A percentile compares a stretch with the other conserved stretches of the same genome.
Conservation (phyloP, 2,797 vertebrate species). For the Darevskia mixta region DNA sequence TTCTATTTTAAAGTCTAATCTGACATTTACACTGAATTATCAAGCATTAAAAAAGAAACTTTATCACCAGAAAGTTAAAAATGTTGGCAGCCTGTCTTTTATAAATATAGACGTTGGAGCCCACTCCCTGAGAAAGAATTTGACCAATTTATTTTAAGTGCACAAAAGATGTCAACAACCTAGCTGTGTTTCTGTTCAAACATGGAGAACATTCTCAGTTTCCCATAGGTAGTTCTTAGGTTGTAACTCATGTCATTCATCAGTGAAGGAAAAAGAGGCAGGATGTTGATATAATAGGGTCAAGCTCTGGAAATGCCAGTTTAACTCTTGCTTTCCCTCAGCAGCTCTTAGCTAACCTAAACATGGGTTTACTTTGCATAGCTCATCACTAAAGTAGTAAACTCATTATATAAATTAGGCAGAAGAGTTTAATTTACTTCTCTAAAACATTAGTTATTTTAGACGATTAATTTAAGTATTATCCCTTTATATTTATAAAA, state of each 20-base stretch:
- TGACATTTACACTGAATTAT: conserved; percentile 75
- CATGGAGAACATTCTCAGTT: conserved; percentile 78
- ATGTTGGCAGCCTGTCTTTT: conserved; percentile 72
- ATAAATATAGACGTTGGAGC: conserved; percentile 63
- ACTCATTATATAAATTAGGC: conserved; percentile 80
- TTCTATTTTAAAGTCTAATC: conserved; percentile 72
- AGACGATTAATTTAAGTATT: conserved; percentile 81
- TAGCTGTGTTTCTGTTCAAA: conserved; percentile 78
- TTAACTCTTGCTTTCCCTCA: conserved; percentile 70
- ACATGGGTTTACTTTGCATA: conserved; percentile 76
- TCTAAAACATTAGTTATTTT: conserved; percentile 82
- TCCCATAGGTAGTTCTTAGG: conserved; percentile 73
- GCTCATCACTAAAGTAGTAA: conserved; percentile 76
- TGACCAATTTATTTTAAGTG: conserved; percentile 70
- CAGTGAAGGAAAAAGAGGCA: conserved; percentile 67
- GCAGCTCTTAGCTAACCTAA: conserved; percentile 72
- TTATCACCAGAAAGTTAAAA: conserved; percentile 69
- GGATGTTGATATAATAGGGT: conserved; percentile 73
- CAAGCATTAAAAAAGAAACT: conserved; percentile 63
- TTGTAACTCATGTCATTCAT: conserved; percentile 73
- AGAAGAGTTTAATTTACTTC: conserved; percentile 80
- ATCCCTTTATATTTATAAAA: conserved; percentile 81
- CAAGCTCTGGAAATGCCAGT: conserved; percentile 70
- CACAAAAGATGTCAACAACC: conserved; percentile 70
- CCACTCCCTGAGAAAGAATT: conserved; percentile 81